Conservation (phyloP, 35 echinoderm and acorn worm genomes). For the Patiria miniata region DNA sequence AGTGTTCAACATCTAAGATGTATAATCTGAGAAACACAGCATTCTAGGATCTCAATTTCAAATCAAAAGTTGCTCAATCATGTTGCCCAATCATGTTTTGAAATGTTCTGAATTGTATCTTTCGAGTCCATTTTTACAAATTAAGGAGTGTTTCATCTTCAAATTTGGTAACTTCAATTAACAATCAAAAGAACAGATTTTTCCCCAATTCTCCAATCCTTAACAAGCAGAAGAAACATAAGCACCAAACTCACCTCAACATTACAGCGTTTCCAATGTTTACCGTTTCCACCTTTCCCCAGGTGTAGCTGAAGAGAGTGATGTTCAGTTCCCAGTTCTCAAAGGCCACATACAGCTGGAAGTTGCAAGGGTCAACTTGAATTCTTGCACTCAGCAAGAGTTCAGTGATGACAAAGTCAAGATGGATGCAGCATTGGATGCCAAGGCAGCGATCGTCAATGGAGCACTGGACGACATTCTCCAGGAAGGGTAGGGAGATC, state of each 20-base stretch:
- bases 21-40: no score
- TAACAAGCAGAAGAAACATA: neutral
- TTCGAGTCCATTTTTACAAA: no score
- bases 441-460: slow-evolving; percentile 26
- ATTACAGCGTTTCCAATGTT: neutral
- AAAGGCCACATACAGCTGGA: neutral
- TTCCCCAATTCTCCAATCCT: no score
- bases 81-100: no score
- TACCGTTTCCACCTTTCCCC: neutral
- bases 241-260: neutral
- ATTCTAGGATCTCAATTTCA: no score
- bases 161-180: no score
- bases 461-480: slow-evolving; percentile 5
- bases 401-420: slow-evolving; percentile 5
- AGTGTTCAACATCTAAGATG: no score
- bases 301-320: slow-evolving; percentile 30
- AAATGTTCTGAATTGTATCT: no score
- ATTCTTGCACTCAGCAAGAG: slow-evolving; percentile 10
- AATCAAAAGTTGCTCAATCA: no score
- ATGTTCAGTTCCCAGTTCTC: slow-evolving; percentile 20
- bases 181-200: no score
- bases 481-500: neutral
- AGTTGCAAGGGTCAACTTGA: slow-evolving; percentile 19
- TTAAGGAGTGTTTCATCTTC: no score
- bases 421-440: slow-evolving; percentile 26